These are phyloP conservation scores for Cerceris rybyensis DNA, from an alignment of 2,888 invertebrate genomes.

Conservation along the genomic window DNA sequence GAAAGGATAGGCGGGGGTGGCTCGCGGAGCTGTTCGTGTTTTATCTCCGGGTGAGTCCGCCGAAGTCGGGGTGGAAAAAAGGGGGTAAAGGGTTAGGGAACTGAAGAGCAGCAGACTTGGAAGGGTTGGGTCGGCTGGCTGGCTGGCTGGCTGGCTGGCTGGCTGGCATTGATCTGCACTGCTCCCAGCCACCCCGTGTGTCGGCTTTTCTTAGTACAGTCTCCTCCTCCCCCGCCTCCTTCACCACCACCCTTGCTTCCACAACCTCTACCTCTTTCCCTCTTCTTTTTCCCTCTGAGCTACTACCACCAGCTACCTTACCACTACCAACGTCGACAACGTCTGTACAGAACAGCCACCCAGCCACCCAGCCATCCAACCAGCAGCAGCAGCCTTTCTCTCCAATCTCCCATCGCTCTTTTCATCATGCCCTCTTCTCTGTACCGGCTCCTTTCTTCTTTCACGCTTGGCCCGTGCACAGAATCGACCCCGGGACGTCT, in stretches of 20 bases:
- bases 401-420: conserved; percentile 66
- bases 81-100: conserved; percentile 69
- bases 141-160: conserved; percentile 59
- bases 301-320: conserved; percentile 57
- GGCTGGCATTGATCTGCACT: conserved; percentile 74
- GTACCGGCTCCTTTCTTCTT: conserved; percentile 67
- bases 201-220: conserved; percentile 75
- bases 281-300: conserved; percentile 65
- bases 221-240: conserved; percentile 56
- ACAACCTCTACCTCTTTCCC: conserved; percentile 57
- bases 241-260: conserved; percentile 56
- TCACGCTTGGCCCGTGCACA: conserved; percentile 67
- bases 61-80: conserved; percentile 67
- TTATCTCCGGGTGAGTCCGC: conserved; percentile 72
- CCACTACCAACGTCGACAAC: conserved; percentile 32
- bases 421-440: conserved; percentile 68
- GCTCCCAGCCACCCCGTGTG: conserved; percentile 71
- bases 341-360: conserved; percentile 39
- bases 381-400: conserved; percentile 59
- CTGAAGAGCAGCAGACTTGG: conserved; percentile 70
- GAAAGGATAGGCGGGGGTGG: conserved; percentile 56
- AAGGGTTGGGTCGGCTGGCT: conserved; percentile 69
- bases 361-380: conserved; percentile 51
- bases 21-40: conserved; percentile 71
- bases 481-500: conserved; percentile 59